phyloP scores from a whole-genome alignment of 2,888 invertebrate genomes.

The Dasysyrphus albostriatus region DNA sequence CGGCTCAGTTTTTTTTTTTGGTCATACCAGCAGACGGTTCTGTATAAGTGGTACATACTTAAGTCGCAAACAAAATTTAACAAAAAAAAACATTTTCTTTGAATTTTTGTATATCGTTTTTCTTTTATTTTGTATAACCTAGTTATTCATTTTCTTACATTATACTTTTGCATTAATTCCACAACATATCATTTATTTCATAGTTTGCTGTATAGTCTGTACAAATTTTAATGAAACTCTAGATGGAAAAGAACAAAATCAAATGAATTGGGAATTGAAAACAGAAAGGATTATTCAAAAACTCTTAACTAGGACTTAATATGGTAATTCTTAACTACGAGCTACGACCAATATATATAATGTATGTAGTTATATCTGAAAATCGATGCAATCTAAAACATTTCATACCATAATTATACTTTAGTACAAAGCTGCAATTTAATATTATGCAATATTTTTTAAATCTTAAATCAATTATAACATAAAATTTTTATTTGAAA shows the following conservation, averaged over 20 bases:
- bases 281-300: constrained; percentile 25
- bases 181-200: constrained; percentile 14
- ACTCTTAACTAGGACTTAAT: constrained; percentile 16
- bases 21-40: too few relatives aligned
- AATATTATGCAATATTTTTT: constrained; percentile 7
- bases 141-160: constrained; percentile 64
- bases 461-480: background rate
- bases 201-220: constrained; percentile 52
- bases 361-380: constrained; percentile 8
- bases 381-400: constrained; percentile 25
- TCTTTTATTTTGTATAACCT: constrained; percentile 58
- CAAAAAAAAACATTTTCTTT: constrained; percentile 8
- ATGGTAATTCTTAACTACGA: constrained; percentile 8
- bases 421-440: constrained; percentile 10
- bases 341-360: background rate
- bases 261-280: background rate
- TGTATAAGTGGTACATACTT: too few relatives aligned
- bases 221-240: constrained; percentile 60
- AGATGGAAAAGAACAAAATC: constrained; percentile 31
- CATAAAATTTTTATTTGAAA: background rate
- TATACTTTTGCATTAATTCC: constrained; percentile 37
- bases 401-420: background rate
- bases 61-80: too few relatives aligned
- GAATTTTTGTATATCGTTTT: constrained; percentile 26
- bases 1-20: too few relatives aligned